Evolutionary conservation across 2,888 invertebrate species (phyloP), one percentile per base, ranked within the genome.

Genomic region (Tortrix viridana): DNA sequence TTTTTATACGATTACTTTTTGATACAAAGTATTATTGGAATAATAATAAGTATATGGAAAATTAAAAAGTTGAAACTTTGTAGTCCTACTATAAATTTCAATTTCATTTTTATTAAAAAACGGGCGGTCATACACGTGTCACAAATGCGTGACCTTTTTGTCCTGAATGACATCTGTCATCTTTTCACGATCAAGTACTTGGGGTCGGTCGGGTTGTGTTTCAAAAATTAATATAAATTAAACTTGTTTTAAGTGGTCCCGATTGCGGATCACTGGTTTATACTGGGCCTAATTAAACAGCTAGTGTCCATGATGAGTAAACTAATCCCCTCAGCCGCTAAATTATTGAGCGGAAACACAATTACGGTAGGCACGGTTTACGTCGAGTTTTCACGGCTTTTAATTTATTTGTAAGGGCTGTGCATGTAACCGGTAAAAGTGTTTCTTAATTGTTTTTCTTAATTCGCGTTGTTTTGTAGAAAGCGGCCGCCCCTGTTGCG

Each of bases 271-370:
- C 80, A 82, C 76, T 72, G 53, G 69, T 67, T 76, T 83, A 87
- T 82, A 78, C 90, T 90, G 89, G 89, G 88, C 69, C 70, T 86
- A 47, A 69, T 86, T 69, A 72, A 85, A 77, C 69, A 77, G 64
- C 49, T 91, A 50, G 63, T 85, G 67, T 67, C 67, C 43, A 86
- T 79, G 75, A 92, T 92, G 91, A 91, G 88, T 75, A 87, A 87
- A 79, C 74, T 91, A 41, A 76, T 91, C 58, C 88, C 89, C 47
- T 76, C 86, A 47, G 82, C 78, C 65, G 81, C 84, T 67, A 90
- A 88, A 73, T 73, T 90, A 69, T 74, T 91, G 52, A 72, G 79
- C 66, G 85, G 80, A 70, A 81, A 84, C 69, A 71, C 80, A 18
- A 71, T 86, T 58, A 74, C 84, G 83, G 90, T 90, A 70, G 69